Evolutionary conservation across 1,140 invertebrate genomes (phyloP), one percentile per base, ranked within the genome.

Genomic region (Eriocheir sinensis): DNA sequence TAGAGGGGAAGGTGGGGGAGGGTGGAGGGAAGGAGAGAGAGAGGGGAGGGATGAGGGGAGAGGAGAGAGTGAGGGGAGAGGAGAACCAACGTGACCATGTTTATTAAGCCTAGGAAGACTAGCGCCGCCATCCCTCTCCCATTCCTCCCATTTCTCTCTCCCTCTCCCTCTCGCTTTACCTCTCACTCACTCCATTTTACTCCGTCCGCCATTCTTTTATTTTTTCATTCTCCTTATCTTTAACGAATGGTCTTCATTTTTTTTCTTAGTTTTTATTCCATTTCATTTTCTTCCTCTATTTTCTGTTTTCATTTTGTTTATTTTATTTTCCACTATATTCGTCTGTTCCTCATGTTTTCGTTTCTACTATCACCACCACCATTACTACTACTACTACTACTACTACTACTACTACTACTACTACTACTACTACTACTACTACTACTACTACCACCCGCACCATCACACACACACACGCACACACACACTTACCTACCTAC

Each of bases 101-200:
- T 72, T 72, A 72, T 72, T 72, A n/a, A 72, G 60, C 27, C 27
- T 72, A n/a, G 60, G 60, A 72, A 72, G 21, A 21, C 60, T 72
- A 72, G 3, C 60, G n/a, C 21, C 60, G 0, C 60, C n/a, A 21
- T 72, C 60, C n/a, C 83, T 41, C 83, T 86, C 83, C 36, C 83
- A 34, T 32, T 86, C 36, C 36, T 32, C 36, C 83, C 36, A n/a
- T 86, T 32, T 86, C 83, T 86, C 40, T 86, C 83, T 86, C 40
- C 36, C 83, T 86, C 40, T 86, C 83, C 36, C 40, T 86, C 83
- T 86, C 40, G 32, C 83, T 86, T n/a, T 86, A 21, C n/a, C 60
- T 72, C 60, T 72, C 60, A 0, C 21, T 53, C 8, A 6, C 60
- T 72, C n/a, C n/a, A n/a, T n/a, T n/a, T n/a, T n/a, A n/a, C n/a